These are phyloP conservation scores for Dendrolimus punctatus DNA, from an alignment of 1,140 invertebrate genomes.

Conservation along the genomic window DNA sequence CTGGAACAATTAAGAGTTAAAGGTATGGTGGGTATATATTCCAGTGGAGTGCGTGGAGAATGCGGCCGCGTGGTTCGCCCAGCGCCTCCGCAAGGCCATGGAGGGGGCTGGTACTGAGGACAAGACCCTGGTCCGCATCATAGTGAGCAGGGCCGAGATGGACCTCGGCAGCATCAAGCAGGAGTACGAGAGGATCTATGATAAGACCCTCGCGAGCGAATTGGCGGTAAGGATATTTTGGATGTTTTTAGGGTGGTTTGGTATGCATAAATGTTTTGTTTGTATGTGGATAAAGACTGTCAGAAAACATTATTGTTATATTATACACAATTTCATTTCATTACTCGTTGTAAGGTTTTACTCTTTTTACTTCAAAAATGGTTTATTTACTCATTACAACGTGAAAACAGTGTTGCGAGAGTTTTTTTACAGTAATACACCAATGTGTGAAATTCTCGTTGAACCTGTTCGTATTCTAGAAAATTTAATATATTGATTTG, in stretches of 20 bases:
- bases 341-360: no score
- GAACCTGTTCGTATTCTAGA: no score
- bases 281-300: no score
- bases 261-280: background rate
- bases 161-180: conserved; percentile 81
- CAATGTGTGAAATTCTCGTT: no score
- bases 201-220: conserved; percentile 78
- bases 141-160: conserved; percentile 82
- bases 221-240: conserved; percentile 70
- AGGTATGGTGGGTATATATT: conserved; percentile 22
- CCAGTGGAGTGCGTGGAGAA: conserved; percentile 81
- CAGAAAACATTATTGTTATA: no score
- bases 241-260: conserved; percentile 4
- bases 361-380: no score
- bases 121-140: conserved; percentile 78
- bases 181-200: conserved; percentile 79
- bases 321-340: no score
- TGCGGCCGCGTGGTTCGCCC: conserved; percentile 81
- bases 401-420: no score
- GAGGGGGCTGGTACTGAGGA: conserved; percentile 82
- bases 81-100: conserved; percentile 81
- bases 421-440: no score
- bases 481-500: no score
- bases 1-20: no score
- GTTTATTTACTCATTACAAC: no score